Base-by-base conservation (phyloP, 1,140 invertebrate species). In the Drosophila lacteicornis region DNA sequence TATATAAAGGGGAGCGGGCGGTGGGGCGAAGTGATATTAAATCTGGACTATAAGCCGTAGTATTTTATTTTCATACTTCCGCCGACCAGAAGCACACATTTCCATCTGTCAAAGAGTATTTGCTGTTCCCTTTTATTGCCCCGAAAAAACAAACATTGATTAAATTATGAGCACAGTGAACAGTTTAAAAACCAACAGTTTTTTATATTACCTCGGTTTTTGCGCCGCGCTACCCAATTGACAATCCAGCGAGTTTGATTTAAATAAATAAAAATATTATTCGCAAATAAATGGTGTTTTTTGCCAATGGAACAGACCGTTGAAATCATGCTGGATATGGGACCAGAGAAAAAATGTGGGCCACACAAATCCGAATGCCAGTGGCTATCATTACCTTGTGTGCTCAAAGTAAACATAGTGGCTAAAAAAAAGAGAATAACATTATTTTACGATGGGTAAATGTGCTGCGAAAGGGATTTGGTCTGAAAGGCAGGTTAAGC, bases 191-290 rank as follows among this genome's bases (percentile, higher is more conserved):
- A 36, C 55, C 36, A 13, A 22, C 13, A 0, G 19, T 22, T 63
- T 58, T 58, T 77, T 78, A 40, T 56, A 56, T 8, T 30, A 13
- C 8, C 19, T 11, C 53, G 15, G 51, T 46, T 42, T 51, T 71
- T 73, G 30, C 38, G 3, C 12, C 11, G 45, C 22, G 38, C 2
- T 15, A 49, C 30, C 38, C 59, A 51, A 51, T 69, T 76, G 73
- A 58, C 65, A 59, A 67, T 19, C 53, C 50, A 38, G 42, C 15
- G 30, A 36, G 66, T 78, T 78, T 65, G 76, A 78, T 79, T 79
- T 79, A 77, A 77, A 70, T 78, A 78, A 77, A 78, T 58, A 58
- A 50, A 58, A 73, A 79, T 47, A 53, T 61, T 33, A 46, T 27
- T 25, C 17, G 40, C 40, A 56, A 59, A 63, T 58, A 70, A 63